These are phyloP conservation scores for Aspidapion aeneum DNA, from an alignment of 2,888 invertebrate species.

Conservation along the genomic window DNA sequence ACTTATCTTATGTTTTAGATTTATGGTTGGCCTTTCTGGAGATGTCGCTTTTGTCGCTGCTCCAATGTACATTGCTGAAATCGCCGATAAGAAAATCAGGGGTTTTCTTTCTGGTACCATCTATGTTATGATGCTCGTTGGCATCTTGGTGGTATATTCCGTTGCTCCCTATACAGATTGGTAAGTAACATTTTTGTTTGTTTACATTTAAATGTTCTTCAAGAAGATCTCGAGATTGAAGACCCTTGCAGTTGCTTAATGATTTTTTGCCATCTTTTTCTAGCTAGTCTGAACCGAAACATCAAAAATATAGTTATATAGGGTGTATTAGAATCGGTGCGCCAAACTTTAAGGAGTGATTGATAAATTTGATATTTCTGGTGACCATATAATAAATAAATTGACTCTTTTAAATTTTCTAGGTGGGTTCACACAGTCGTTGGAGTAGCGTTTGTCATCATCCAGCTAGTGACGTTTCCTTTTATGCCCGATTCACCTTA, in stretches of 20 bases:
- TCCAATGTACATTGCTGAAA: conserved; percentile 47
- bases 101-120: conserved; percentile 45
- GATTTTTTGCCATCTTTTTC: too few species aligned
- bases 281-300: too few species aligned
- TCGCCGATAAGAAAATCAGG: conserved; percentile 45
- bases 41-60: conserved; percentile 47
- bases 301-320: too few species aligned
- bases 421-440: conserved; percentile 36
- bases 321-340: too few species aligned
- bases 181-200: conserved; percentile 23
- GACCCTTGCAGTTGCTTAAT: too few species aligned
- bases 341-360: too few species aligned
- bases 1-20: conserved; percentile 28
- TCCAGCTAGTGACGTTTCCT: conserved; percentile 41
- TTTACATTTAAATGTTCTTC: too few species aligned
- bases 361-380: too few species aligned
- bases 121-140: conserved; percentile 46
- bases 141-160: conserved; percentile 45
- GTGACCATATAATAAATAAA: too few species aligned
- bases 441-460: conserved; percentile 36
- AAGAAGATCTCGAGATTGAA: too few species aligned
- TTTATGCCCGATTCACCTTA: conserved; percentile 44
- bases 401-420: too few species aligned
- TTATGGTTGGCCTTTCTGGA: conserved; percentile 44
- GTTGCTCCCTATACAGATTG: conserved; percentile 39